A percentile compares a stretch with the other conserved stretches of the same genome.
phyloP scores from a whole-genome alignment of 1,140 invertebrate species.

The Triops cancriformis region DNA sequence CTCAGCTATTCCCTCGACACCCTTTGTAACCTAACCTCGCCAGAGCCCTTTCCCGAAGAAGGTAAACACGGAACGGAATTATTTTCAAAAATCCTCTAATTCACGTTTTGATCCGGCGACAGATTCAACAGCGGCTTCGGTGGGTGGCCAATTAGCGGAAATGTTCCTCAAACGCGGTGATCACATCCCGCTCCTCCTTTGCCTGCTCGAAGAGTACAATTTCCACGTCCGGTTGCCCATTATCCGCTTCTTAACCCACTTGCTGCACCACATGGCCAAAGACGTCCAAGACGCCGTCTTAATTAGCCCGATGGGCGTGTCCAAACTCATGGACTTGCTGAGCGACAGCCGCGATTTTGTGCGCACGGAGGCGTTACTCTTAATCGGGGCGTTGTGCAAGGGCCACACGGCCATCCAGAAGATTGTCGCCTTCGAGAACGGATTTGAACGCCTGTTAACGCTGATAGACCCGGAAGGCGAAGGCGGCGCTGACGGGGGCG shows the following conservation, averaged over 20 bases:
- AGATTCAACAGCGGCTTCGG: slow-evolving; percentile 31
- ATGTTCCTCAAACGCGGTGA: slow-evolving; percentile 91
- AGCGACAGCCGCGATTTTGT: slow-evolving; percentile 91
- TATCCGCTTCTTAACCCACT: slow-evolving; percentile 70
- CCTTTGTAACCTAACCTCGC: slow-evolving; percentile 78
- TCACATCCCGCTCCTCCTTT: slow-evolving; percentile 74
- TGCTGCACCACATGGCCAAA: slow-evolving; percentile 69
- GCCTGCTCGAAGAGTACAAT: slow-evolving; percentile 90
- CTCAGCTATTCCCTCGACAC: slow-evolving; percentile 85
- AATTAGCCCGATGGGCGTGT: slow-evolving; percentile 92
- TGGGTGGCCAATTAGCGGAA: slow-evolving; percentile 94
- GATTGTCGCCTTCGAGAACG: slow-evolving; percentile 98
- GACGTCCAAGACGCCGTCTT: slow-evolving; percentile 93
- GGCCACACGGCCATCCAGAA: slow-evolving; percentile 98
- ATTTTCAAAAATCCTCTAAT: slow-evolving; percentile 37
- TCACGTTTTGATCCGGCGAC: slow-evolving; percentile 41
- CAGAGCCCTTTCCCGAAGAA: slow-evolving; percentile 70
- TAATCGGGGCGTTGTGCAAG: slow-evolving; percentile 90
- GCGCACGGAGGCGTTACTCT: slow-evolving; percentile 83
- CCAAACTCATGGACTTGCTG: slow-evolving; percentile 92
- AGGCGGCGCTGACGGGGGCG: slow-evolving; percentile 87
- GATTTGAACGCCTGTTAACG: slow-evolving; percentile 89
- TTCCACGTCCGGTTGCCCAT: slow-evolving; percentile 82
- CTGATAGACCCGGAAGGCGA: slow-evolving; percentile 92
- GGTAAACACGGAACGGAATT: background rate